Evolutionary conservation across 2,888 invertebrate species (phyloP).

Genomic region (Vanessa cardui): DNA sequence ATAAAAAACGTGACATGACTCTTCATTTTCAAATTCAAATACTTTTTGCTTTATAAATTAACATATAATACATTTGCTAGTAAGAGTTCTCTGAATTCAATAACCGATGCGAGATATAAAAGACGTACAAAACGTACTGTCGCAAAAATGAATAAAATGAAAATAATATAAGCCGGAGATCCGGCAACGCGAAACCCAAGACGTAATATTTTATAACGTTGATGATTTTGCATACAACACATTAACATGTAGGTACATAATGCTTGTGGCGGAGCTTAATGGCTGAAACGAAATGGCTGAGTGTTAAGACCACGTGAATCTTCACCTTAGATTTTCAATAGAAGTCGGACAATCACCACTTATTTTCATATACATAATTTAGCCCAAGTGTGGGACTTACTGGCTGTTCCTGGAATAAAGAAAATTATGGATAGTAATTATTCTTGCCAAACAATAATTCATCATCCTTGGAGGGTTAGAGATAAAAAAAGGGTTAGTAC

Average conservation of each 20-base stretch:
- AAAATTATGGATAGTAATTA: too few relatives aligned
- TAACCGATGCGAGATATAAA: background rate
- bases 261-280: too few relatives aligned
- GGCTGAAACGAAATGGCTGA: too few relatives aligned
- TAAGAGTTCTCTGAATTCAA: background rate
- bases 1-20: background rate
- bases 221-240: background rate
- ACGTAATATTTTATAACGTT: background rate
- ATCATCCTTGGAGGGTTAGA: too few relatives aligned
- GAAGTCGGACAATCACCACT: too few relatives aligned
- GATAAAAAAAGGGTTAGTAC: too few relatives aligned
- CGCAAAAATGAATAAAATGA: slow-evolving; percentile 1
- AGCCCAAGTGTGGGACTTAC: too few relatives aligned
- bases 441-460: too few relatives aligned
- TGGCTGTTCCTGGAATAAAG: too few relatives aligned
- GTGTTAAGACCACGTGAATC: too few relatives aligned
- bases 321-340: too few relatives aligned
- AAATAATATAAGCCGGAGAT: slow-evolving; percentile 7
- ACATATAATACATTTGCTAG: background rate
- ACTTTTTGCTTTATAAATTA: background rate
- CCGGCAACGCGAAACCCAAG: slow-evolving; percentile 1
- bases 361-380: too few relatives aligned
- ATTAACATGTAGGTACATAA: background rate
- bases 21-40: background rate
- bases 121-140: background rate